Percentiles rank a stretch among this genome's conserved stretches.
These are phyloP conservation scores for Fragum fragum DNA, from an alignment of 2,888 invertebrate genomes.

Conservation along the genomic window DNA sequence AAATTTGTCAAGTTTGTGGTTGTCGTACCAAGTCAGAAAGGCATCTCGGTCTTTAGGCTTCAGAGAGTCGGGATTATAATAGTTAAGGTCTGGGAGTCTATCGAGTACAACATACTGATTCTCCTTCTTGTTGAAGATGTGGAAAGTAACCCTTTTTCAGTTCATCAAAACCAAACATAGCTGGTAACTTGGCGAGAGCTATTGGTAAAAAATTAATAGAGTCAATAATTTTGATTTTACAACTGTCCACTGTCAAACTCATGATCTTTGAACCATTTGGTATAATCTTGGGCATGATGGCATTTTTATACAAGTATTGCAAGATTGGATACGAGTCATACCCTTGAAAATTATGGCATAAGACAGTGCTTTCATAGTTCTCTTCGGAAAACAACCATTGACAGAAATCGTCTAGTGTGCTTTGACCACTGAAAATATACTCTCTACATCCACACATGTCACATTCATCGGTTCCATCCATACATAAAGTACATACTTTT, in stretches of 20 bases:
- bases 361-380: constrained; percentile 22
- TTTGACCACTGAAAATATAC: constrained; percentile 5
- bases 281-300: constrained; percentile 40
- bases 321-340: constrained; percentile 59
- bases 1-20: constrained; percentile 40
- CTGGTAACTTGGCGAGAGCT: constrained; percentile 54
- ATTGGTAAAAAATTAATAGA: constrained; percentile 59
- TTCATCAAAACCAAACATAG: constrained; percentile 53
- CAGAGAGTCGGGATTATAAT: constrained; percentile 45
- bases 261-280: constrained; percentile 54
- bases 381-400: constrained; percentile 44
- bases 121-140: constrained; percentile 40
- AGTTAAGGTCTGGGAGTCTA: constrained; percentile 35
- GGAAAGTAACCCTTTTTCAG: constrained; percentile 61
- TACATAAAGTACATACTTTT: constrained; percentile 40
- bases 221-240: constrained; percentile 56
- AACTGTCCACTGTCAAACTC: constrained; percentile 30
- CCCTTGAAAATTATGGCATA: constrained; percentile 50
- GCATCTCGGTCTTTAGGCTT: constrained; percentile 39
- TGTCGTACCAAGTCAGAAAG: constrained; percentile 51
- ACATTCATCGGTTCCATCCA: constrained; percentile 12
- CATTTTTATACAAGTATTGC: constrained; percentile 53
- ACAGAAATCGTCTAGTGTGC: constrained; percentile 32
- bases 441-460: constrained; percentile 28
- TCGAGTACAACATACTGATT: constrained; percentile 33